These are phyloP conservation scores for Seriola quinqueradiata DNA, from an alignment of 2,113 vertebrate species.

Conservation along the genomic window DNA sequence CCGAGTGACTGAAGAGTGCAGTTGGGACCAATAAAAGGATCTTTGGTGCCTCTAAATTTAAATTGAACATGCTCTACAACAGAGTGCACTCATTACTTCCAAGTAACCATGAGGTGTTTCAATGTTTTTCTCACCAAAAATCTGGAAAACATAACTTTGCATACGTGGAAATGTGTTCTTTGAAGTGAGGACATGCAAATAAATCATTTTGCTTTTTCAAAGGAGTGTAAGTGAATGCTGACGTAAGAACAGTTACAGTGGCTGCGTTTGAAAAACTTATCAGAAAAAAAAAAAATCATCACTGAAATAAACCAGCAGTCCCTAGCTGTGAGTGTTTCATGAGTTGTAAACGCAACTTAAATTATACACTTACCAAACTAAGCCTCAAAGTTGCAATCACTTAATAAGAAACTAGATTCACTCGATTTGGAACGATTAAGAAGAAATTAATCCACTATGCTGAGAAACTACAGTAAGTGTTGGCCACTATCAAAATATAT, in stretches of 20 bases:
- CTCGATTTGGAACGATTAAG: not conserved
- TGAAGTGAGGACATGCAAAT: conserved; percentile 29
- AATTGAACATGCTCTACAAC: not conserved
- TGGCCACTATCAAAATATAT: not conserved
- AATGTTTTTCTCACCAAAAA: not conserved
- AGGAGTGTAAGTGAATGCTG: conserved; percentile 22
- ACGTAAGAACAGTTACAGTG: conserved; percentile 6
- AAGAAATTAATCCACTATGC: not conserved
- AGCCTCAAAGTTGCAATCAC: not conserved
- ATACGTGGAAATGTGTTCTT: conserved; percentile 14
- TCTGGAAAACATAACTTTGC: conserved; percentile 38
- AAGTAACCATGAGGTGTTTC: not conserved
- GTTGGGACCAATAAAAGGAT: conserved; percentile 18
- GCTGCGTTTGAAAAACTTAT: not conserved
- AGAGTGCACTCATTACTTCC: not conserved
- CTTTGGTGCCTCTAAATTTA: conserved; percentile 2
- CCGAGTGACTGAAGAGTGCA: conserved; percentile 30
- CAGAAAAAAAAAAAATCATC: not conserved
- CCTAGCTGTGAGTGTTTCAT: conserved; percentile 20
- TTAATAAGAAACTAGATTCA: conserved; percentile 16
- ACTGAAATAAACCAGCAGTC: conserved; percentile 26
- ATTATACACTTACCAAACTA: not conserved
- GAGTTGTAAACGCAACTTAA: conserved; percentile 29
- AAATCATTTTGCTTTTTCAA: conserved; percentile 40
- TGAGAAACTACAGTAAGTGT: not conserved